phyloP scores from a whole-genome alignment of 2,797 vertebrate species.

The Tenualosa ilisha region DNA sequence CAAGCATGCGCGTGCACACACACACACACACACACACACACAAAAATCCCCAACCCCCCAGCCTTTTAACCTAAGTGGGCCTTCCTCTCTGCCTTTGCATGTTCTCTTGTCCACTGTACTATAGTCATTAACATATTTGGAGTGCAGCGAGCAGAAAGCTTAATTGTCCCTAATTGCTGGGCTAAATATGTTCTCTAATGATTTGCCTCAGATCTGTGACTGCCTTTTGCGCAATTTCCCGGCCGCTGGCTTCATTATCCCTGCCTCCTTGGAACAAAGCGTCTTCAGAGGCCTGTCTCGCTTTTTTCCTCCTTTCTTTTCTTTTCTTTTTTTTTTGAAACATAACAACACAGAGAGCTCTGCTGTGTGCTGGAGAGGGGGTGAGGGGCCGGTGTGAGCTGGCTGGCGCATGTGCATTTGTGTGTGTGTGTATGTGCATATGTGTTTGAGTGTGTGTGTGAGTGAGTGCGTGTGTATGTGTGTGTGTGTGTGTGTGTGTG shows the following conservation, averaged over 20 bases:
- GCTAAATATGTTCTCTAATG: slow-evolving; percentile 89
- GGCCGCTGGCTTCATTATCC: slow-evolving; percentile 83
- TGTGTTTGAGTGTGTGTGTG: background rate
- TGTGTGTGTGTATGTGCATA: background rate
- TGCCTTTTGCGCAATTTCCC: slow-evolving; percentile 84
- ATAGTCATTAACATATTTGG: slow-evolving; percentile 87
- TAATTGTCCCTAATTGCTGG: slow-evolving; percentile 93
- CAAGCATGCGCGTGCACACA: slow-evolving; percentile 17
- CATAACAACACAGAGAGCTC: slow-evolving; percentile 64
- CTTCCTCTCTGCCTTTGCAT: slow-evolving; percentile 75
- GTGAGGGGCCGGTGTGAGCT: background rate
- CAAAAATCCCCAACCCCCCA: slow-evolving; percentile 60
- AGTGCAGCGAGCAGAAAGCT: slow-evolving; percentile 89
- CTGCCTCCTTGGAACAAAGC: slow-evolving; percentile 85
- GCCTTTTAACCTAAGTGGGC: slow-evolving; percentile 72
- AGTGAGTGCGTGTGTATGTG: background rate
- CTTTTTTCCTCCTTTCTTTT: slow-evolving; percentile 11
- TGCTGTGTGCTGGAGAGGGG: slow-evolving; percentile 55
- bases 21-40: slow-evolving; percentile 31
- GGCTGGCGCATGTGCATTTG: background rate
- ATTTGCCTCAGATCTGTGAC: slow-evolving; percentile 85
- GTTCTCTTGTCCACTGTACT: slow-evolving; percentile 78
- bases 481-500: slow-evolving; percentile 53
- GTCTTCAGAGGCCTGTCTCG: slow-evolving; percentile 74
- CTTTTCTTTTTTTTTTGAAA: slow-evolving; percentile 32